phyloP scores from a whole-genome alignment of 1,140 invertebrate species.

The Dryas iulia region DNA sequence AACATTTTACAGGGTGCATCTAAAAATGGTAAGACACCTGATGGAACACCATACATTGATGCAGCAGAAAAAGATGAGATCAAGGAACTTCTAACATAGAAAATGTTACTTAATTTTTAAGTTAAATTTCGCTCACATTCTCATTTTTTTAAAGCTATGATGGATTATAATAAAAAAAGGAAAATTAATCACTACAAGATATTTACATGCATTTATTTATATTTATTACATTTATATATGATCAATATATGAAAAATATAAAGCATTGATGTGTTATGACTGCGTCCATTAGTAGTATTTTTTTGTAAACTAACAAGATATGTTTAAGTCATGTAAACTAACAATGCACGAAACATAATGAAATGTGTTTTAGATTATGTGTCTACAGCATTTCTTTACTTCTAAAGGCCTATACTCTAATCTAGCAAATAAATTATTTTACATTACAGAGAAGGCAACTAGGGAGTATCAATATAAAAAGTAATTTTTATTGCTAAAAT shows the following conservation, averaged over 20 bases:
- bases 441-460: slow-evolving; percentile 50
- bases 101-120: slow-evolving; percentile 32
- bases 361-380: slow-evolving; percentile 29
- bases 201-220: slow-evolving; percentile 78
- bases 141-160: slow-evolving; percentile 61
- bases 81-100: slow-evolving; percentile 82
- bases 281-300: slow-evolving; percentile 68
- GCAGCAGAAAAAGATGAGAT: slow-evolving; percentile 96
- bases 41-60: slow-evolving; percentile 92
- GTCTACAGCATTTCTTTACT: slow-evolving; percentile 35
- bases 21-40: slow-evolving; percentile 91
- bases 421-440: slow-evolving; percentile 73
- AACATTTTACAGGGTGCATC: slow-evolving; percentile 86
- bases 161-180: slow-evolving; percentile 47
- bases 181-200: slow-evolving; percentile 57
- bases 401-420: slow-evolving; percentile 62
- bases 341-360: slow-evolving; percentile 25
- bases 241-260: slow-evolving; percentile 51
- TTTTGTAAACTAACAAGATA: slow-evolving; percentile 29
- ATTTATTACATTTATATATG: slow-evolving; percentile 75
- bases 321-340: slow-evolving; percentile 22
- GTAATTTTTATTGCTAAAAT: slow-evolving; percentile 72
- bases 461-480: slow-evolving; percentile 36
- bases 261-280: slow-evolving; percentile 50
- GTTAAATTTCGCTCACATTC: slow-evolving; percentile 49